Conservation (phyloP, 2,797 vertebrate species). For the Bucorvus abyssinicus region DNA sequence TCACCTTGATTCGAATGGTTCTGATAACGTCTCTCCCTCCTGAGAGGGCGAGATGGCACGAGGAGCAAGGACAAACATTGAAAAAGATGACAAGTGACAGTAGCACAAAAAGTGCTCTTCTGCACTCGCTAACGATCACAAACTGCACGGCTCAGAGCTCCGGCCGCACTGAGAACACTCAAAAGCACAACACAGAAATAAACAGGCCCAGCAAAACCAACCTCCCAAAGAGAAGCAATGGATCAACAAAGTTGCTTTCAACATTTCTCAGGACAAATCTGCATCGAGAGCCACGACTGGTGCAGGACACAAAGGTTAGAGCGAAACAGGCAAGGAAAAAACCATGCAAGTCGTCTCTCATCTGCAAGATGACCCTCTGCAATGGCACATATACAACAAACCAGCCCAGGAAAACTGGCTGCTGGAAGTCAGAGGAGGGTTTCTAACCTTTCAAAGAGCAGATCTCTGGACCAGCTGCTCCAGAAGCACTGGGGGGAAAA, state of each 20-base stretch:
- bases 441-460: conserved; percentile 40
- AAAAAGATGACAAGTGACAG: background rate
- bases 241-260: background rate
- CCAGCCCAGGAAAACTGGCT: background rate
- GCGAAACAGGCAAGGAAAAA: background rate
- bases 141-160: background rate
- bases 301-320: background rate
- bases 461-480: conserved; percentile 30
- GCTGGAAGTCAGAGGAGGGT: background rate
- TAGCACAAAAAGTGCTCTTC: background rate
- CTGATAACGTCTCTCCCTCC: background rate
- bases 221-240: background rate
- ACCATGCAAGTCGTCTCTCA: conserved; percentile 43
- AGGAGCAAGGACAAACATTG: background rate
- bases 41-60: background rate
- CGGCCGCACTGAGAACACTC: background rate
- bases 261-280: background rate
- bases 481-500: background rate
- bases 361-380: conserved; percentile 31
- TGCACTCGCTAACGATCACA: background rate
- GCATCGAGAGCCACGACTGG: background rate
- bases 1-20: conserved; percentile 15
- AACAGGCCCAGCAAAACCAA: background rate
- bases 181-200: background rate
- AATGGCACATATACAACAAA: background rate